Conservation (phyloP, 1,140 invertebrate genomes). For the Lordiphosa collinella region DNA sequence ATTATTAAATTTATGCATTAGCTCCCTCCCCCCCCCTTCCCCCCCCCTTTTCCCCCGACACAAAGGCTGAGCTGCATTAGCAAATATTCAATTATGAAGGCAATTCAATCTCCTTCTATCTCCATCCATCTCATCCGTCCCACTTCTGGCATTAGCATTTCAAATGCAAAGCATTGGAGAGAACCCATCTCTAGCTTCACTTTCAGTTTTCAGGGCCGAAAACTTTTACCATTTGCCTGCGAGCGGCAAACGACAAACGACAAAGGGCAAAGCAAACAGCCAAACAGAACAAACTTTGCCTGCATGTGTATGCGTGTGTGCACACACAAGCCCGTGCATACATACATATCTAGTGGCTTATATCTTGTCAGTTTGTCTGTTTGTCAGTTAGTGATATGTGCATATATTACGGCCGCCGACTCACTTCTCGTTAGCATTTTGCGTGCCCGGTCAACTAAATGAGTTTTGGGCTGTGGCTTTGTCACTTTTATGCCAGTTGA, state of each 20-base stretch:
- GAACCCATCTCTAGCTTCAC: conserved; percentile 6
- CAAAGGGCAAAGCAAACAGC: conserved; percentile 11
- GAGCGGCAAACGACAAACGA: conserved; percentile 12
- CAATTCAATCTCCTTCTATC: conserved; percentile 4
- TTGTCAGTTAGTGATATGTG: conserved; percentile 7
- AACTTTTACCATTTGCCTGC: conserved; percentile 11
- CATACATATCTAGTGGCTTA: conserved; percentile 3
- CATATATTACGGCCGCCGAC: conserved; percentile 4
- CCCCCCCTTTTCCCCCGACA: no score
- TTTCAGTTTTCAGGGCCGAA: conserved; percentile 8
- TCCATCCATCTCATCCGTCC: conserved; percentile 10
- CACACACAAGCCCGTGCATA: not conserved
- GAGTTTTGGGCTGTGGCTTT: not conserved
- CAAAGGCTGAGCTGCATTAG: conserved; percentile 47
- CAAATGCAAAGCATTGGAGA: conserved; percentile 9
- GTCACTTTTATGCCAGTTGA: conserved; percentile 3
- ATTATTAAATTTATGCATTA: no score
- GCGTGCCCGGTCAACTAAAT: conserved; percentile 8
- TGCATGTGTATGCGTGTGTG: not conserved
- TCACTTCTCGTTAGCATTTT: not conserved
- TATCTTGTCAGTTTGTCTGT: conserved; percentile 6
- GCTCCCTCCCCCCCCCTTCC: no score
- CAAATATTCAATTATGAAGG: conserved; percentile 69
- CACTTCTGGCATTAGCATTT: conserved; percentile 10
- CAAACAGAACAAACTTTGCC: conserved; percentile 2